A percentile compares a stretch with the other conserved stretches of the same genome.
phyloP scores from a whole-genome alignment of 1,140 invertebrate species.

The Drosophila pseudoobscura region DNA sequence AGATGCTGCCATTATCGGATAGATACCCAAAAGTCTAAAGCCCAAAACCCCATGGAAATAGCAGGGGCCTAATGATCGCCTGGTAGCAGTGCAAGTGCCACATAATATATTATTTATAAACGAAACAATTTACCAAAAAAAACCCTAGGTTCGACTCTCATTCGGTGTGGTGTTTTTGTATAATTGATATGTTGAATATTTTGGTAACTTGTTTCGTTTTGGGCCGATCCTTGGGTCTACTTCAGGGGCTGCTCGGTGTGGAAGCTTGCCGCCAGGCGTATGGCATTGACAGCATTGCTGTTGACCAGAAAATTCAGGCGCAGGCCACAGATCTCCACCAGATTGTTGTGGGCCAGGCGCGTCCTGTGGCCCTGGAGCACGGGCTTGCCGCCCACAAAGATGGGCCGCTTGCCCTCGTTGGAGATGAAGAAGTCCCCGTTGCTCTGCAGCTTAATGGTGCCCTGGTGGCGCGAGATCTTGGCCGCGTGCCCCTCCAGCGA shows the following conservation, averaged over 20 bases:
- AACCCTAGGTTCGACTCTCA: too few relatives aligned
- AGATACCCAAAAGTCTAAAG: too few relatives aligned
- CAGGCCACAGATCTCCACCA: slow-evolving; percentile 96
- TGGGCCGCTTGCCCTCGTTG: slow-evolving; percentile 97
- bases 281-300: slow-evolving; percentile 94
- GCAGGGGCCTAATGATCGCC: too few relatives aligned
- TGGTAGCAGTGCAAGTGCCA: too few relatives aligned
- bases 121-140: too few relatives aligned
- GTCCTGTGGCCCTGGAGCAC: slow-evolving; percentile 93
- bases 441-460: slow-evolving; percentile 94
- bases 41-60: too few relatives aligned
- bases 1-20: too few relatives aligned
- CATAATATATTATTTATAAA: too few relatives aligned
- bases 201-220: too few relatives aligned
- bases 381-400: slow-evolving; percentile 96
- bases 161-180: too few relatives aligned
- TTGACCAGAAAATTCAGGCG: slow-evolving; percentile 97
- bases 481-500: slow-evolving; percentile 94
- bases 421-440: slow-evolving; percentile 97
- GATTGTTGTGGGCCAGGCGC: slow-evolving; percentile 95
- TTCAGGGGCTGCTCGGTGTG: slow-evolving; percentile 86
- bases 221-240: slow-evolving; percentile 23
- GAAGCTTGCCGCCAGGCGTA: slow-evolving; percentile 89
- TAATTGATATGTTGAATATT: too few relatives aligned
- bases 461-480: slow-evolving; percentile 94